A percentile compares a stretch with the other conserved stretches of the same genome.
Conservation (phyloP, 2,113 vertebrate species). For the Sakesphorus luctuosus region DNA sequence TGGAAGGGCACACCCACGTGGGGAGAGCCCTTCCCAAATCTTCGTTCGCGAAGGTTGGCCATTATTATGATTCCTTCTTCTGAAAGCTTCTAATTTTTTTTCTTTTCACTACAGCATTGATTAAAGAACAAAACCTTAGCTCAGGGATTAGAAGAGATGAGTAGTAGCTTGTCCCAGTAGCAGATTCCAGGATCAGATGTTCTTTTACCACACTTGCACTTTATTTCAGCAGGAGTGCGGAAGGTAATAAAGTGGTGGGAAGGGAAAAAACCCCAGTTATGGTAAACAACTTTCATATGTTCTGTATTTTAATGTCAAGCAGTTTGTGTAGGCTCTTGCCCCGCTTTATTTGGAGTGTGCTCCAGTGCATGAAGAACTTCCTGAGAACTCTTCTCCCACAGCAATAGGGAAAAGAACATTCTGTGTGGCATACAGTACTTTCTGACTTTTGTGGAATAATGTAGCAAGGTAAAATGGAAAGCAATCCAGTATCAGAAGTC, state of each 20-base stretch:
- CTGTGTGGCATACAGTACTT: fast-evolving
- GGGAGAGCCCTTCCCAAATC: no score
- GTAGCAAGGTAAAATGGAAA: not conserved
- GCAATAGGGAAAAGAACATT: not conserved
- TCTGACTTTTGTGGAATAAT: not conserved
- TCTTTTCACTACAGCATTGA: not conserved
- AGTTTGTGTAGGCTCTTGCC: not conserved
- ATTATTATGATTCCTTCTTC: not conserved
- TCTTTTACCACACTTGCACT: not conserved
- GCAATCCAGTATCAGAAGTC: not conserved
- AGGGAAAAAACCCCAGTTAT: not conserved
- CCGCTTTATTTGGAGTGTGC: not conserved
- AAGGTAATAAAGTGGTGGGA: not conserved
- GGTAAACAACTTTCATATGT: not conserved
- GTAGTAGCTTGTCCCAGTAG: not conserved
- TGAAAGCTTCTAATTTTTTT: not conserved
- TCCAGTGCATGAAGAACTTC: not conserved
- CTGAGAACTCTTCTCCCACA: not conserved
- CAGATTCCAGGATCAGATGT: not conserved
- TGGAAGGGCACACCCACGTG: no score
- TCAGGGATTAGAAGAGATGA: not conserved
- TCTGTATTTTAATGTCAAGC: not conserved
- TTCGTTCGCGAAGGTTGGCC: no score
- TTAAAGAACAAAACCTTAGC: not conserved
- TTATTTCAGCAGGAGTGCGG: not conserved